Base-by-base conservation (phyloP, 2,113 vertebrate genomes). In the Pomatorhinus ruficollis region DNA sequence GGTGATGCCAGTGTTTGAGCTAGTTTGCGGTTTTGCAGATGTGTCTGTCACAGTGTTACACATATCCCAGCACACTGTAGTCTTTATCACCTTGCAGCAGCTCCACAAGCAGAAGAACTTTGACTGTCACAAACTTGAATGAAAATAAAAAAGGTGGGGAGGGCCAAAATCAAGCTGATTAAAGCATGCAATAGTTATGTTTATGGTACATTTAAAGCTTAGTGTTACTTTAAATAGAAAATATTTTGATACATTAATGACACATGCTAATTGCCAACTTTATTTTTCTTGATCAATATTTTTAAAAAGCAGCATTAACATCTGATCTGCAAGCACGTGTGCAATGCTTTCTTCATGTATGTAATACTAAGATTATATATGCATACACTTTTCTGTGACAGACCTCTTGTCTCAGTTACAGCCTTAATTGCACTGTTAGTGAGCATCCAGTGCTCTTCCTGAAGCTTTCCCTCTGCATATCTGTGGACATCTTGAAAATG, bases 131-230 rank as follows among this genome's bases (percentile, higher is more conserved):
- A 37, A 66, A 59, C 8, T 27, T 37, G 22, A 85, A 80, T 50
- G 8, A 61, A 65, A 63, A 54, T 47, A 19, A 16, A 31, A 54
- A 68, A 13, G 1, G 4, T 2, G 2, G 2, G 4, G 1, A 23
- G 20, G 8, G 22, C 0, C 37, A 47, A 89, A 88, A 78, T 61
- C 10, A 47, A 87, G 25, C 42, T 49, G 39, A 81, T 66, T 28
- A 74, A 85, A 65, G 16, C 45, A 63, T 40, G 52, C 9, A 85
- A 17, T 42, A 39, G 9, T 79, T 85, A 18, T 27, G 61, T 69
- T 87, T 90, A 72, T 22, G 27, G 59, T 60, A 11, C 12, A 74
- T 59, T 87, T 81, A 44, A 66, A 80, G 40, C 8, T 72, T 61
- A 50, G 11, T 37, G 6, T 27, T 72, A 42, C 1, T 1, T 54